These are phyloP conservation scores for Oscheius sp. DNA, from an alignment of 2,888 invertebrate genomes.

Conservation along the genomic window DNA sequence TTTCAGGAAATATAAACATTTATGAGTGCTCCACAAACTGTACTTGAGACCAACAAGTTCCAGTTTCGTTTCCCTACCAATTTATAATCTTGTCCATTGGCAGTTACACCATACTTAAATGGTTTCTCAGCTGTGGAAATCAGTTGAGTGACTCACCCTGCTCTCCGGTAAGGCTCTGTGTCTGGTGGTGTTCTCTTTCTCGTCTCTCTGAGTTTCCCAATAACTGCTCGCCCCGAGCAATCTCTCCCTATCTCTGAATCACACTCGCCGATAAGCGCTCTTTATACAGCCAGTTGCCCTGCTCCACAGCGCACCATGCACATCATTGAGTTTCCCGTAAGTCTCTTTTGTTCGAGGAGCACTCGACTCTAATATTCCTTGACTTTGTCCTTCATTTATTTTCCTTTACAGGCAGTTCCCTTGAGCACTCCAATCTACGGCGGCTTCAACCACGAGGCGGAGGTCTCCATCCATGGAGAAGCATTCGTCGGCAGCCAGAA, in stretches of 20 bases:
- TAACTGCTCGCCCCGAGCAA: constrained; percentile 12
- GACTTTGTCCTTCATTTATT: not conserved
- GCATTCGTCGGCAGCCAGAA: constrained; percentile 22
- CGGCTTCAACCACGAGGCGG: constrained; percentile 33
- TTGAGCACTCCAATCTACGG: constrained; percentile 35
- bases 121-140: not conserved
- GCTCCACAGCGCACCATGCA: constrained; percentile 23
- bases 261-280: constrained; percentile 20
- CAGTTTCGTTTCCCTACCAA: no score
- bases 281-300: constrained; percentile 29
- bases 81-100: not conserved
- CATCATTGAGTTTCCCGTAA: constrained; percentile 34
- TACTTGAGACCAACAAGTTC: no score
- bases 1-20: no score
- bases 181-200: constrained; percentile 17
- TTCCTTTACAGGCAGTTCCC: constrained; percentile 26
- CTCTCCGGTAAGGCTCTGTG: not conserved
- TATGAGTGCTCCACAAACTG: no score
- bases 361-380: no score
- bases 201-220: constrained; percentile 2
- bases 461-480: constrained; percentile 21
- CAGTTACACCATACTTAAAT: not conserved
- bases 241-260: constrained; percentile 23
- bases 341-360: not conserved
- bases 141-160: not conserved